Evolutionary conservation across 2,113 vertebrate genomes (phyloP).

Genomic region (Herpailurus yagouaroundi): DNA sequence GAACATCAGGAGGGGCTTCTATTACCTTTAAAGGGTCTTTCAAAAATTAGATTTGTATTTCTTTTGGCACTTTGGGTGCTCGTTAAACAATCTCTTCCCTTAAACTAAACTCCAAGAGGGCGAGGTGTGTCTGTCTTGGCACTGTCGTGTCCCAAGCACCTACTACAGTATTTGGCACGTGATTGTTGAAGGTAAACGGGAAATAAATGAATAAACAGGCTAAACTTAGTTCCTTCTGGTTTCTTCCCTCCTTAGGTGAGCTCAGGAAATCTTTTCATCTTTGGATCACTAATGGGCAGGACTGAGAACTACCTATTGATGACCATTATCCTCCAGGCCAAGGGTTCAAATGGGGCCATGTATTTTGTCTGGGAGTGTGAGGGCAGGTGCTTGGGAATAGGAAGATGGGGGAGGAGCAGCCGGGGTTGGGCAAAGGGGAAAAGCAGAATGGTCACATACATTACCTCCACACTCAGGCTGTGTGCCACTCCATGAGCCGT

Average conservation of each 20-base stretch:
- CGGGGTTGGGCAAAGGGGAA: not conserved
- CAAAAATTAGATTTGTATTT: not conserved
- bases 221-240: not conserved
- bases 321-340: not conserved
- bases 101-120: not conserved
- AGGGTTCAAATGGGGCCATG: not conserved
- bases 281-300: not conserved
- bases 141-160: not conserved
- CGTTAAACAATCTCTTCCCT: not conserved
- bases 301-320: not conserved
- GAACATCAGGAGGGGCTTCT: not conserved
- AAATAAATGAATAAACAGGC: not conserved
- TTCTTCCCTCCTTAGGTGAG: not conserved
- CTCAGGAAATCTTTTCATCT: not conserved
- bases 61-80: not conserved
- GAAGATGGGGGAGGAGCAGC: not conserved
- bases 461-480: slow-evolving; percentile 98
- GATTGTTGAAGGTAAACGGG: not conserved
- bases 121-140: not conserved
- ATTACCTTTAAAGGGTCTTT: not conserved
- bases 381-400: fast-evolving
- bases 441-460: slow-evolving; percentile 66
- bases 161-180: not conserved
- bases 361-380: not conserved
- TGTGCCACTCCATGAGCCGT: slow-evolving; percentile 92